These are phyloP conservation scores for Jordanella pulchra DNA, from an alignment of 2,797 vertebrate genomes.

Conservation along the genomic window DNA sequence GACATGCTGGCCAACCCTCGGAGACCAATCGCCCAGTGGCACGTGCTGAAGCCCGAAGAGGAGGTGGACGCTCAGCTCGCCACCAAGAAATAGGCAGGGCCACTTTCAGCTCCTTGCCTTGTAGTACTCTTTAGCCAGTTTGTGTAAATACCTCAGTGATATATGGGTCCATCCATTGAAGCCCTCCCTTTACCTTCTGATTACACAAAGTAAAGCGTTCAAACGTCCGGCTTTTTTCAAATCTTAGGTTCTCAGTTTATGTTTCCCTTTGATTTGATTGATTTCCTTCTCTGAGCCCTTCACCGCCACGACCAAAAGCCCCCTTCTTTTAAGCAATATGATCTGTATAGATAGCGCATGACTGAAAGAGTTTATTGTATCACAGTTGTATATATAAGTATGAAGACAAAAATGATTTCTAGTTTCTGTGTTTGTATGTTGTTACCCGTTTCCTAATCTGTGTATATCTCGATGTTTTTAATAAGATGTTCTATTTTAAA, in stretches of 20 bases:
- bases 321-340: conserved; percentile 99
- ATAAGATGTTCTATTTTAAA: conserved; percentile 99
- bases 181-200: conserved; percentile 64
- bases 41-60: conserved; percentile 96
- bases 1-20: conserved; percentile 99
- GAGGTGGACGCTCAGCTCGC: conserved; percentile 97
- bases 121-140: conserved; percentile 98
- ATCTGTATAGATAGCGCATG: conserved; percentile 99
- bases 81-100: conserved; percentile 91
- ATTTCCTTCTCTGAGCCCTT: conserved; percentile 79
- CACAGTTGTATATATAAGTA: conserved; percentile 98
- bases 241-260: conserved; percentile 46
- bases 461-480: conserved; percentile 99
- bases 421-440: conserved; percentile 99
- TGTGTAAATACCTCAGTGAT: conserved; percentile 99
- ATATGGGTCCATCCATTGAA: conserved; percentile 91
- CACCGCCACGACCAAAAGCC: conserved; percentile 82
- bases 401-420: conserved; percentile 96
- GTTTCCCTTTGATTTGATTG: conserved; percentile 53
- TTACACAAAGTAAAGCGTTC: conserved; percentile 61
- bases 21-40: conserved; percentile 99
- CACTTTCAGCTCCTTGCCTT: conserved; percentile 87
- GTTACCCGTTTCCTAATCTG: conserved; percentile 99
- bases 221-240: conserved; percentile 74
- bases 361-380: conserved; percentile 98